Base-by-base conservation (phyloP, 2,888 invertebrate genomes). In the Rhorus exstirpatorius region DNA sequence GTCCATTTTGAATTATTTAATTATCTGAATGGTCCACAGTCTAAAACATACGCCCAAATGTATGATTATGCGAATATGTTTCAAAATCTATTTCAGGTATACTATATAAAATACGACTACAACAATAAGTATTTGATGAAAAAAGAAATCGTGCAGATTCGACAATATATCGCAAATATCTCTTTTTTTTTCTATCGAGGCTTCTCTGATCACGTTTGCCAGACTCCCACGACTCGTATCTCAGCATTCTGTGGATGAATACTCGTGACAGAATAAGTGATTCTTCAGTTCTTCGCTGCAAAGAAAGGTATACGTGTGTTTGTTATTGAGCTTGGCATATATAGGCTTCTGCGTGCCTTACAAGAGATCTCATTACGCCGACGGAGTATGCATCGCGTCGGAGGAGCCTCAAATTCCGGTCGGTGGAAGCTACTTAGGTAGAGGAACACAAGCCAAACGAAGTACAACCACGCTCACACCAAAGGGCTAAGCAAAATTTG, bases 301-400 rank as follows among this genome's bases (percentile, higher is more conserved):
- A 49, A 65, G 24, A 46, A 41, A 51, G 38, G 38, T 41, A 46
- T 58, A 41, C 41, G 17, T 21, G 61, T 63, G 12, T 49, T 31
- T 31, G 31, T 31, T 6, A 3, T 31, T 26, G 12, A 24, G 51
- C 21, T 17, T 31, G 12, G 26, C 44, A 41, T 61, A 46, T 60
- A 61, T 51, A 17, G 17, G 61, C 53, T 63, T 74, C 61, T 55
- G 53, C 60, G 35, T 65, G 58, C 65, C 49, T 51, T 51, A 14
- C 26, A 44, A 31, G 63, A 75, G 79, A 82, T 82, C 82, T 82
- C 82, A 82, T 82, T 82, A 82, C 75, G 65, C 79, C 71, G 82
- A 82, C 79, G 58, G 65, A 82, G 82, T 79, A 82, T 82, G 82
- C 79, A 60, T 38, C 79, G 70, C 75, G 70, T 71, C 79, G 82